phyloP scores from a whole-genome alignment of 2,888 invertebrate genomes.

The Chaetogeoica ovagalla region DNA sequence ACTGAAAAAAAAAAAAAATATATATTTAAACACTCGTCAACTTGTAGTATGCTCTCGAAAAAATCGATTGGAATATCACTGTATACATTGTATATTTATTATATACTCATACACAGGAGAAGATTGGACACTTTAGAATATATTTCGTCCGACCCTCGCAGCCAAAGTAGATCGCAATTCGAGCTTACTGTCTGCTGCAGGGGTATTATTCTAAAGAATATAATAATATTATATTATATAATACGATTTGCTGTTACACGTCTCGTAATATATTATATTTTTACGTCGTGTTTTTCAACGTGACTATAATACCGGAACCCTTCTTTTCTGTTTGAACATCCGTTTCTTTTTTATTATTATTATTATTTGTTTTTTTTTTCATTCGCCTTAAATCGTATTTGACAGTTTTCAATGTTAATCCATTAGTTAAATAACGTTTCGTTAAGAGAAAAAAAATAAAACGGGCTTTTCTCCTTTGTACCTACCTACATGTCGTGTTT shows the following conservation, averaged over 20 bases:
- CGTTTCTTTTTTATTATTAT: not conserved
- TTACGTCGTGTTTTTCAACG: not conserved
- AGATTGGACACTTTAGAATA: not conserved
- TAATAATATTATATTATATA: not conserved
- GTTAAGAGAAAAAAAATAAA: not conserved
- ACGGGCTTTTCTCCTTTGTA: too few species aligned
- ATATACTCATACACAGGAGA: not conserved
- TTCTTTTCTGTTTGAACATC: not conserved
- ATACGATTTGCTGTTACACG: not conserved
- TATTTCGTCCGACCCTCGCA: constrained; percentile 18
- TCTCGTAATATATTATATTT: not conserved
- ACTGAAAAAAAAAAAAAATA: too few species aligned
- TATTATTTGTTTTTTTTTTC: not conserved
- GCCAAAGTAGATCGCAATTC: constrained; percentile 14
- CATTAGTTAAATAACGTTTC: not conserved
- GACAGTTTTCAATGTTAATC: constrained; percentile 14
- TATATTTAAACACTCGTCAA: too few species aligned
- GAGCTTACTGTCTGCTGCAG: constrained; percentile 14
- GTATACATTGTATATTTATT: too few species aligned
- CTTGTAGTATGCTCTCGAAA: too few species aligned
- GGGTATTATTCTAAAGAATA: not conserved
- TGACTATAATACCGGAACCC: not conserved
- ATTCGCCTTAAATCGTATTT: not conserved
- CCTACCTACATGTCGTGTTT: too few species aligned
- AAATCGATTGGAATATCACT: too few species aligned